phyloP scores from a whole-genome alignment of 2,113 vertebrate species.

The Bombycilla garrulus region DNA sequence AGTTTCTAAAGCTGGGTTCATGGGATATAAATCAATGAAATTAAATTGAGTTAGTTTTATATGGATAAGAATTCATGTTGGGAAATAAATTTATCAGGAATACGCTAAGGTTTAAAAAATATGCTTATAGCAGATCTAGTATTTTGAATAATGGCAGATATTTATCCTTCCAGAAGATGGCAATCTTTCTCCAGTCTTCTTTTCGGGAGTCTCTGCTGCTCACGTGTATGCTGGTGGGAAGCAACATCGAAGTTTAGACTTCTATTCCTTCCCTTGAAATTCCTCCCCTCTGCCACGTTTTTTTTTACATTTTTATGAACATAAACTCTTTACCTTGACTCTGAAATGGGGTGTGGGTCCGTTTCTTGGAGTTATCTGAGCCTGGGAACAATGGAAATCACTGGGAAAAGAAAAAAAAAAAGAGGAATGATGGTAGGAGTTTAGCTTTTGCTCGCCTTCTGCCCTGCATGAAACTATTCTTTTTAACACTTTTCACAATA shows the following conservation, averaged over 20 bases:
- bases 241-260: background rate
- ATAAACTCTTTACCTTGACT: background rate
- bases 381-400: background rate
- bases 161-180: constrained; percentile 66
- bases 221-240: background rate
- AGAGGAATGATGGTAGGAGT: background rate
- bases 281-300: background rate
- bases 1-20: background rate
- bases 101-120: background rate
- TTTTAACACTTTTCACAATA: background rate
- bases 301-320: background rate
- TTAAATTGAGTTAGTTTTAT: background rate
- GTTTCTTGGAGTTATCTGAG: background rate
- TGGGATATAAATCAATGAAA: background rate
- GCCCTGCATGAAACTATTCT: background rate
- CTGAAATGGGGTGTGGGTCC: background rate
- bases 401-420: background rate
- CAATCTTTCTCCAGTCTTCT: constrained; percentile 37
- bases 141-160: background rate
- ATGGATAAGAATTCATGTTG: background rate
- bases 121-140: background rate
- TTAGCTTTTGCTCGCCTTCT: background rate
- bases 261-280: background rate
- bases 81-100: background rate
- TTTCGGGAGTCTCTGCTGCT: background rate